A percentile compares a stretch with the other conserved stretches of the same genome.
Conservation (phyloP, 2,113 vertebrate genomes). For the Ochotona princeps region DNA sequence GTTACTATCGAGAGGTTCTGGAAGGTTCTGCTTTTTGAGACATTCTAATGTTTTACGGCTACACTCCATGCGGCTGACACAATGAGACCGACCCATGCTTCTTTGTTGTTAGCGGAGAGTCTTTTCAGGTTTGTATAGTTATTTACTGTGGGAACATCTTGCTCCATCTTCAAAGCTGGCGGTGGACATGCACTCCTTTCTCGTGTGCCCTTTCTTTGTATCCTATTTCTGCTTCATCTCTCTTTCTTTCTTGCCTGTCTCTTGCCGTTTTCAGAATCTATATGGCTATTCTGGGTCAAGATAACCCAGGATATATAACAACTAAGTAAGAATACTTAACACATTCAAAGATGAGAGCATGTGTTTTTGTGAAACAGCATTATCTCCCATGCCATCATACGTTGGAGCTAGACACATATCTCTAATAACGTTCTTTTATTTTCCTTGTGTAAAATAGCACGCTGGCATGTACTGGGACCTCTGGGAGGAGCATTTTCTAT, state of each 20-base stretch:
- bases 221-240: neutral
- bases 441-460: neutral
- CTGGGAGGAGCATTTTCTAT: neutral
- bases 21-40: neutral
- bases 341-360: rapidly evolving
- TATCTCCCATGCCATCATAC: neutral
- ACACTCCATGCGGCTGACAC: neutral
- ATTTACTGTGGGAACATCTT: too few relatives aligned
- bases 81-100: neutral
- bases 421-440: neutral
- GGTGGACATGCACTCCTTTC: neutral
- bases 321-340: neutral
- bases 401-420: neutral
- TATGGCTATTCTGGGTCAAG: rapidly evolving
- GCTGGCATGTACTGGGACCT: neutral
- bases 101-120: neutral
- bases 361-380: neutral
- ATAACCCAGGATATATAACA: neutral
- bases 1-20: too few relatives aligned
- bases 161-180: neutral
- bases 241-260: neutral
- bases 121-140: neutral
- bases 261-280: neutral
- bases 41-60: neutral
- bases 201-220: neutral